These are phyloP conservation scores for Macrotis lagotis DNA, from an alignment of 2,113 vertebrate genomes.

Conservation along the genomic window DNA sequence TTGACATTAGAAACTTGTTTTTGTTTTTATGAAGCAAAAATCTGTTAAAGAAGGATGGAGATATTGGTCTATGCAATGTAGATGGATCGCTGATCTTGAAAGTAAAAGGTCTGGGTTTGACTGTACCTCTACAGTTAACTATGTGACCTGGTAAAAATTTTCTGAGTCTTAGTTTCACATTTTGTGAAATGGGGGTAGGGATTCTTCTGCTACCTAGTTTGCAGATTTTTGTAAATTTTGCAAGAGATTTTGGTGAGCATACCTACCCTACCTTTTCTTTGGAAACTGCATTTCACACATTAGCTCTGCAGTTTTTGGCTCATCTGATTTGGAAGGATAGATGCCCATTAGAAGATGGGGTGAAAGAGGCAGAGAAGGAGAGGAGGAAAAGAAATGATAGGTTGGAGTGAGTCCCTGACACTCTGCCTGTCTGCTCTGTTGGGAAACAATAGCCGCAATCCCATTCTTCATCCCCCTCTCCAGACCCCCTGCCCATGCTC, in stretches of 20 bases:
- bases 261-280: neutral
- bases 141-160: neutral
- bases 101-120: neutral
- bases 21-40: neutral
- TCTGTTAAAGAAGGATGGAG: neutral
- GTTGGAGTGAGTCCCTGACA: neutral
- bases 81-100: neutral
- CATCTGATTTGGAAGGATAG: neutral
- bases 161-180: neutral
- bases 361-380: neutral
- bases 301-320: neutral
- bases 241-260: neutral
- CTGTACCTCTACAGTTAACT: neutral
- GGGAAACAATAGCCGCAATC: neutral
- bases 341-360: neutral
- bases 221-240: neutral
- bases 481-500: neutral
- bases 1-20: neutral
- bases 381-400: neutral
- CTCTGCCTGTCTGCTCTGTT: neutral
- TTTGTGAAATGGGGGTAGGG: neutral
- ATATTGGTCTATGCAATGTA: neutral
- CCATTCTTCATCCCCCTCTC: neutral
- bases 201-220: neutral
- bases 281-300: neutral